A percentile compares a stretch with the other conserved stretches of the same genome.
Evolutionary conservation across 2,113 vertebrate species (phyloP).

Genomic region (Athene cunicularia): DNA sequence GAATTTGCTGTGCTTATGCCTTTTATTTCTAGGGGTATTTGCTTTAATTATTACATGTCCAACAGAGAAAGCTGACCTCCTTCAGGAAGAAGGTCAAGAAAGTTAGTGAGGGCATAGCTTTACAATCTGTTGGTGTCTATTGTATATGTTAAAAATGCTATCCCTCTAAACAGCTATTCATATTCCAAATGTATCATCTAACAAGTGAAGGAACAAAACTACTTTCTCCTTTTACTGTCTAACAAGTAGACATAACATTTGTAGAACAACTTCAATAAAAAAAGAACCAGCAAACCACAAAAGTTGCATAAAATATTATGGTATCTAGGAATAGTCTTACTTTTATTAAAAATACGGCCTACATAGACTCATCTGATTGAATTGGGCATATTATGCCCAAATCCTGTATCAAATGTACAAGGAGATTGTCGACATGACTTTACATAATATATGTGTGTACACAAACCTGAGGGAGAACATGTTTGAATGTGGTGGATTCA

Average conservation of each 20-base stretch:
- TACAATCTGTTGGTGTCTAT: background rate
- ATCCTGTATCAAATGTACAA: background rate
- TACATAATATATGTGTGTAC: background rate
- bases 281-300: background rate
- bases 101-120: background rate
- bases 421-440: background rate
- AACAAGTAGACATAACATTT: background rate
- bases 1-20: background rate
- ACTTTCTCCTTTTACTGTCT: background rate
- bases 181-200: background rate
- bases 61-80: background rate
- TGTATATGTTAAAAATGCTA: background rate
- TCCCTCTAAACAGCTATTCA: background rate
- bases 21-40: background rate
- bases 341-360: background rate
- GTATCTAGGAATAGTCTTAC: background rate
- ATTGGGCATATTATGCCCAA: background rate
- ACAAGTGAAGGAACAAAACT: background rate
- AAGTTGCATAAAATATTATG: background rate
- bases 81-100: background rate
- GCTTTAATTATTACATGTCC: background rate
- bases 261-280: background rate
- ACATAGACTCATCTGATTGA: background rate
- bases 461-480: background rate
- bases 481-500: background rate